Base-by-base conservation (phyloP, 1,140 invertebrate genomes). In the Himalopsyche phryganea region DNA sequence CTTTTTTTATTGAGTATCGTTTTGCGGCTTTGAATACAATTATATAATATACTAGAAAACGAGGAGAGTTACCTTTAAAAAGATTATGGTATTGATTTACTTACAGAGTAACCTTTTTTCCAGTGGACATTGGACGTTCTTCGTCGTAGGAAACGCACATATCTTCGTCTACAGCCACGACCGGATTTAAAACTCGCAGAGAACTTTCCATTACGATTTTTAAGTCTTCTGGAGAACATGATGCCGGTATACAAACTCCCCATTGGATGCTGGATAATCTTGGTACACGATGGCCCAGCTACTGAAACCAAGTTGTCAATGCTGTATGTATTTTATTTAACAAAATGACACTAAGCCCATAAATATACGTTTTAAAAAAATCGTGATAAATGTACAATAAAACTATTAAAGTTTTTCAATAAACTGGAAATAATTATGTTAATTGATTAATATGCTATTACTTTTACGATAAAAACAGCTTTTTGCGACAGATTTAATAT, bases 211-310 rank as follows among this genome's bases (percentile, higher is more conserved):
- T 65, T 15, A 76, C 78, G 2, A 74, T 67, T 63, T 83, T 74
- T 3, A 85, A 67, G 66, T 85, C 83, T 19, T 70, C 66, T 28
- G 81, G 67, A 40, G 76, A 75, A 66, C 84, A 85, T 1, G 78
- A 77, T 19, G 74, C 75, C 7, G 84, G 84, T 2, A 84, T 76
- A 60, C 84, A 85, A 1, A 85, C 66, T 0, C 79, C 84, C 83
- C 83, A 85, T 49, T 84, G 74, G 9, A 84, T 76, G 33, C 76
- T 81, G 11, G 82, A 83, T 65, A 80, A 83, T 40, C 80, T 68
- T 0, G 84, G 84, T 0, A 85, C 79, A 32, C 83, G 68, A 66
- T 85, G 84, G 13, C 83, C 84, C 61, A 82, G 81, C 83, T 85
- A 69, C 10, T 75, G 75, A 51, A 66, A 67, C 18, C 23, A 48